Base-by-base conservation (phyloP, 2,888 invertebrate species). In the Gastracanthus pulcherrimus region DNA sequence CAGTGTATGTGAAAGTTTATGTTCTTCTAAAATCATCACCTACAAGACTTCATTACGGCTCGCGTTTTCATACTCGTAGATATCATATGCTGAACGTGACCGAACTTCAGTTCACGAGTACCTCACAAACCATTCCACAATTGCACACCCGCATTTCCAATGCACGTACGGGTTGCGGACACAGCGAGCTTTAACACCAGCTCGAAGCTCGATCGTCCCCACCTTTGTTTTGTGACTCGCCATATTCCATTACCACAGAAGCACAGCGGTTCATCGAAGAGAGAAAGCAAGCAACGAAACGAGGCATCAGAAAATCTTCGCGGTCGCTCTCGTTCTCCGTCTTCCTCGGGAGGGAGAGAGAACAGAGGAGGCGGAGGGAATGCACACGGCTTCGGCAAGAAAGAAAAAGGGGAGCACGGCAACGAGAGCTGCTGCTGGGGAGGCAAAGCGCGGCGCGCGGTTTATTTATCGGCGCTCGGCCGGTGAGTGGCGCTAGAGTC, bases 401-500 rank as follows among this genome's bases (percentile, higher is more conserved):
- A 51, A 67, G 72, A 71, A 80, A 83, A 82, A 76, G 67, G 83
- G 82, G 82, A 66, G 51, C 29, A 66, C n/a, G n/a, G 55, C 26
- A 55, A 26, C 55, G 11, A 26, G 23, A 48, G n/a, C 26, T 23
- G 23, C 23, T 55, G 26, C 55, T 23, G 26, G 55, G 55, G 55
- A 55, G 55, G 55, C 55, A 26, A 48, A 55, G 26, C 29, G 69
- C n/a, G n/a, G n/a, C n/a, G n/a, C n/a, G n/a, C n/a, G 87, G 88
- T 89, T 91, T 91, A 91, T 91, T 91, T 91, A 91, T 91, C 90
- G 90, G 88, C 89, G 89, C 31, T 89, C 89, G 89, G n/a, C 87
- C 88, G 88, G 87, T 90, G 91, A 91, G 90, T 91, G 91, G 91
- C 91, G 91, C 90, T 91, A 91, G 89, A 38, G 41, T 89, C 87